Conservation (phyloP, 2,888 invertebrate genomes). For the Thymelicus sylvestris region DNA sequence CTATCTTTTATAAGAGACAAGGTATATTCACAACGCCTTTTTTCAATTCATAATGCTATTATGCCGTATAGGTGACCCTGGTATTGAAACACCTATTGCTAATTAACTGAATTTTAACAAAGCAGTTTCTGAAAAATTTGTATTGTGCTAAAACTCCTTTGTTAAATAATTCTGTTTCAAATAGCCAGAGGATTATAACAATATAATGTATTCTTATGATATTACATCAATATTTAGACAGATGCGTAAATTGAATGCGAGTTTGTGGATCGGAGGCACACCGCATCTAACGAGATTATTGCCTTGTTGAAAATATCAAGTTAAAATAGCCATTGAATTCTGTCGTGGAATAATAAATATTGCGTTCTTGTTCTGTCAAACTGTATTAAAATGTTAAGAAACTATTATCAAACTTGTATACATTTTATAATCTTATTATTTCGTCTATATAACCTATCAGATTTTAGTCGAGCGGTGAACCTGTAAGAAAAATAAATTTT, state of each 20-base stretch:
- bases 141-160: not conserved
- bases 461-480: too few relatives aligned
- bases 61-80: not conserved
- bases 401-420: too few relatives aligned
- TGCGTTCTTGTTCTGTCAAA: too few relatives aligned
- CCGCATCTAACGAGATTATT: slow-evolving; percentile 10
- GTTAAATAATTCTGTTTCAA: not conserved
- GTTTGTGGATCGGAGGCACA: slow-evolving; percentile 1
- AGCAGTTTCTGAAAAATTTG: not conserved
- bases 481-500: too few relatives aligned
- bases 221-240: slow-evolving; percentile 2
- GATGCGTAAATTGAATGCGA: not conserved
- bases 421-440: too few relatives aligned
- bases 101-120: slow-evolving; percentile 5
- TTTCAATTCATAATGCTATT: not conserved
- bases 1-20: too few relatives aligned
- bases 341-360: not conserved
- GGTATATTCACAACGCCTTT: not conserved
- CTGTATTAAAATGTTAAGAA: too few relatives aligned
- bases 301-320: not conserved
- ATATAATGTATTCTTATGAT: not conserved
- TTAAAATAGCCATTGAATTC: not conserved
- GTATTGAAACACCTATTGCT: not conserved
- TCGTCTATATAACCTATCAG: too few relatives aligned
- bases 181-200: not conserved